Percentiles rank a stretch among this genome's conserved stretches.
These are phyloP conservation scores for Astyanax mexicanus DNA, from an alignment of 2,797 vertebrate species.

Conservation along the genomic window DNA sequence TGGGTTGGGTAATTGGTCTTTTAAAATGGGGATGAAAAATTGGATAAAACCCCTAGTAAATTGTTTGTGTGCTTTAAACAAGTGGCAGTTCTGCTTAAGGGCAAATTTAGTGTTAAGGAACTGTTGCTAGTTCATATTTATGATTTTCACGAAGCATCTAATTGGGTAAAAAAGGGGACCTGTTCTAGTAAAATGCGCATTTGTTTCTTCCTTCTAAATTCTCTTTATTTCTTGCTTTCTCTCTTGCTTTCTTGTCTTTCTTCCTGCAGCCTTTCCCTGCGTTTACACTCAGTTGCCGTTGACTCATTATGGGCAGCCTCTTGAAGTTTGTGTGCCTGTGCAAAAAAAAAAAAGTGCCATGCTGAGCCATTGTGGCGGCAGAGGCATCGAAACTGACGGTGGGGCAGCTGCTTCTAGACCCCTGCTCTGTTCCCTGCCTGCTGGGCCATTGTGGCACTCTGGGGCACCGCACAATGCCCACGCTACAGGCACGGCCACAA, in stretches of 20 bases:
- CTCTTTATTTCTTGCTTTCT: constrained; percentile 20
- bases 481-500: constrained; percentile 59
- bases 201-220: neutral
- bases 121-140: too few relatives aligned
- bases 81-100: too few relatives aligned
- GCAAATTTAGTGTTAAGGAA: too few relatives aligned
- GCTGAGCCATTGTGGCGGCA: constrained; percentile 73
- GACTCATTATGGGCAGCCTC: constrained; percentile 27
- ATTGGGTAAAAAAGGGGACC: too few relatives aligned
- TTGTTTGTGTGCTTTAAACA: too few relatives aligned
- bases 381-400: constrained; percentile 40
- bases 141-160: too few relatives aligned
- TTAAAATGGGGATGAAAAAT: too few relatives aligned
- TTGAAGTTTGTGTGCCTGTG: constrained; percentile 56
- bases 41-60: too few relatives aligned
- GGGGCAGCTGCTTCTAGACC: constrained; percentile 68
- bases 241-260: neutral
- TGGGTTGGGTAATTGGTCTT: too few relatives aligned
- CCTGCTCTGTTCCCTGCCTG: constrained; percentile 67
- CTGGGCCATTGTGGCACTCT: constrained; percentile 74
- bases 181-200: too few relatives aligned
- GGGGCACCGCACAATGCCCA: constrained; percentile 64
- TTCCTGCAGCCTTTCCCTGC: constrained; percentile 16
- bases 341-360: constrained; percentile 62
- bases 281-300: constrained; percentile 16